These are phyloP conservation scores for Sarcophilus harrisii DNA, from an alignment of 2,797 vertebrate species.

Conservation along the genomic window DNA sequence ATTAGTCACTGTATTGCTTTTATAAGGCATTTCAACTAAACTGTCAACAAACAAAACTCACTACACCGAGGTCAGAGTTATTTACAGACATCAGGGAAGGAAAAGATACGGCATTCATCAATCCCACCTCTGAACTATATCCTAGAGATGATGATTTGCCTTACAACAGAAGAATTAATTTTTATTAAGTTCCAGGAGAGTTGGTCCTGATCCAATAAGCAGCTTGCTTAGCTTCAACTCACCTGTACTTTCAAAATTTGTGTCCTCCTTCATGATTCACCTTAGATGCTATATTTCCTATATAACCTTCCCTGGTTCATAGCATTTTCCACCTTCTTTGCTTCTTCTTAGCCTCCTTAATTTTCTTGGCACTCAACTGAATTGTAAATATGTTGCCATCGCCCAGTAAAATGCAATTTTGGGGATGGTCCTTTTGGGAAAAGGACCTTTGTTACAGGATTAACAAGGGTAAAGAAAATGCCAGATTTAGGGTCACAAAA, in stretches of 20 bases:
- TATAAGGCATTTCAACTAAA: background rate
- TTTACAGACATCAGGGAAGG: slow-evolving; percentile 10
- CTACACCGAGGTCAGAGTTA: background rate
- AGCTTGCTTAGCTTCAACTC: background rate
- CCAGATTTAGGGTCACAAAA: background rate
- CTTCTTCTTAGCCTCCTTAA: background rate
- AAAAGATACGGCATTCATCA: background rate
- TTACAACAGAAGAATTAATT: slow-evolving; percentile 4
- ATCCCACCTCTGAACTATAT: background rate
- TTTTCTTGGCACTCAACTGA: background rate
- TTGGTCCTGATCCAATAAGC: background rate
- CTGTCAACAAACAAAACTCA: background rate
- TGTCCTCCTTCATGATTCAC: background rate
- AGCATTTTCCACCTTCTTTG: background rate
- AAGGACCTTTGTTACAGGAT: background rate
- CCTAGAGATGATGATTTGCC: slow-evolving; percentile 8
- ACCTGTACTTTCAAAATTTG: background rate
- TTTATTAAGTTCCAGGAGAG: background rate
- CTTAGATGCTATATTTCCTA: background rate
- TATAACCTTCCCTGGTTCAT: background rate
- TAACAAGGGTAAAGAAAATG: background rate
- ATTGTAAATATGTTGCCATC: background rate
- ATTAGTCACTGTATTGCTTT: background rate
- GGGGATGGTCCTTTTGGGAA: background rate
- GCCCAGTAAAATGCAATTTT: background rate